Percentiles rank a stretch among this genome's conserved stretches.
Evolutionary conservation across 1,140 invertebrate species (phyloP).

Genomic region (Drosophila saltans): DNA sequence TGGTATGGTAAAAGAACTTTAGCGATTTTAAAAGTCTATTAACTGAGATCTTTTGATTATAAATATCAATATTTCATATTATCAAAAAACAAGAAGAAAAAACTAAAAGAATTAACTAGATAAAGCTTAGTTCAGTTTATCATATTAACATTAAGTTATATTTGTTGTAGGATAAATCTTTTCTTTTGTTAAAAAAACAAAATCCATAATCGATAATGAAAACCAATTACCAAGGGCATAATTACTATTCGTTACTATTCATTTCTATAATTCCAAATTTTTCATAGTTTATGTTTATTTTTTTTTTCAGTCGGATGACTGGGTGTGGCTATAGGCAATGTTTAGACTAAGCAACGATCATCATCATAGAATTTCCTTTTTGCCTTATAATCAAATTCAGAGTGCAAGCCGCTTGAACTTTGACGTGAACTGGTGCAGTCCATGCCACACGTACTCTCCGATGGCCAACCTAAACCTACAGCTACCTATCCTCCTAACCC

Average conservation of each 20-base stretch:
- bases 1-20: too few relatives aligned
- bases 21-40: too few relatives aligned
- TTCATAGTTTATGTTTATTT: constrained; percentile 1
- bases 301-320: constrained; percentile 29
- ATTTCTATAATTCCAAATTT: neutral
- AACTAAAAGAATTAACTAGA: too few relatives aligned
- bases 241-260: neutral
- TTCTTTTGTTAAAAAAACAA: too few relatives aligned
- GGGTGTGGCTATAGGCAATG: constrained; percentile 65
- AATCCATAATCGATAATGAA: too few relatives aligned
- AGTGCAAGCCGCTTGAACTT: constrained; percentile 68
- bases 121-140: too few relatives aligned
- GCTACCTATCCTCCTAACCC: neutral
- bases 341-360: constrained; percentile 69
- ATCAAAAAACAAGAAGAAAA: too few relatives aligned
- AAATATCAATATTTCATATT: too few relatives aligned
- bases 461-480: too few relatives aligned
- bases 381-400: constrained; percentile 8
- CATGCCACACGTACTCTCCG: neutral
- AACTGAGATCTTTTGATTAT: too few relatives aligned
- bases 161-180: too few relatives aligned
- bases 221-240: neutral
- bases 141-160: too few relatives aligned
- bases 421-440: constrained; percentile 66
- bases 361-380: constrained; percentile 44